A percentile compares a stretch with the other conserved stretches of the same genome.
phyloP scores from a whole-genome alignment of 2,888 invertebrate species.

The Diarsia brunnea region DNA sequence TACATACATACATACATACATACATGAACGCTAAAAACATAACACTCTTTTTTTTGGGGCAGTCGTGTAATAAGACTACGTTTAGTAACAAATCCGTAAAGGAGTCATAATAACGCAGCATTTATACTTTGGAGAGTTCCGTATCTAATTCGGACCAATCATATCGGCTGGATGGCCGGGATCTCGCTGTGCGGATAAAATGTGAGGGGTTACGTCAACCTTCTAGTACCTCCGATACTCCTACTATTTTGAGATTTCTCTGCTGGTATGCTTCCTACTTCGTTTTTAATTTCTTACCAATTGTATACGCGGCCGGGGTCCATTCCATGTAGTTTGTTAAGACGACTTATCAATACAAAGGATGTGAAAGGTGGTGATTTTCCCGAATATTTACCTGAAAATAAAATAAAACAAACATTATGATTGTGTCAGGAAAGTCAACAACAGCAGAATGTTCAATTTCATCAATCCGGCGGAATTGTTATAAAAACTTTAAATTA shows the following conservation, averaged over 20 bases:
- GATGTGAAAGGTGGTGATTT: not conserved
- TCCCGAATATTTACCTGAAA: conserved; percentile 59
- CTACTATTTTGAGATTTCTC: conserved; percentile 10
- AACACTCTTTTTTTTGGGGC: too few species aligned
- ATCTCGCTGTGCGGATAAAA: conserved; percentile 40
- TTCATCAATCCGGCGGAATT: not conserved
- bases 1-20: too few species aligned
- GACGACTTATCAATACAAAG: not conserved
- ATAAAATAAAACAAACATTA: conserved; percentile 48
- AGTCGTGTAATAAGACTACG: conserved; percentile 10
- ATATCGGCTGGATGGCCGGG: conserved; percentile 31
- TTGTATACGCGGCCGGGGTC: not conserved
- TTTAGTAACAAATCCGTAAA: conserved; percentile 31
- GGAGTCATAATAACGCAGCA: conserved; percentile 29
- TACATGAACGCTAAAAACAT: too few species aligned
- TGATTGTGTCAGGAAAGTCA: not conserved
- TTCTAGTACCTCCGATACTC: conserved; percentile 17
- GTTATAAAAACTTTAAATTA: not conserved
- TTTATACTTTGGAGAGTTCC: conserved; percentile 37
- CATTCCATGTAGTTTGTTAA: not conserved
- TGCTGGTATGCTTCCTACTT: not conserved
- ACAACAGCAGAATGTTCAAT: not conserved
- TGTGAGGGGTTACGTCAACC: conserved; percentile 39
- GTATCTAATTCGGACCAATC: conserved; percentile 56
- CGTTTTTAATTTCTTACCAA: not conserved